These are phyloP conservation scores for Aphaenogaster floridana DNA, from an alignment of 1,140 invertebrate species.

Conservation along the genomic window DNA sequence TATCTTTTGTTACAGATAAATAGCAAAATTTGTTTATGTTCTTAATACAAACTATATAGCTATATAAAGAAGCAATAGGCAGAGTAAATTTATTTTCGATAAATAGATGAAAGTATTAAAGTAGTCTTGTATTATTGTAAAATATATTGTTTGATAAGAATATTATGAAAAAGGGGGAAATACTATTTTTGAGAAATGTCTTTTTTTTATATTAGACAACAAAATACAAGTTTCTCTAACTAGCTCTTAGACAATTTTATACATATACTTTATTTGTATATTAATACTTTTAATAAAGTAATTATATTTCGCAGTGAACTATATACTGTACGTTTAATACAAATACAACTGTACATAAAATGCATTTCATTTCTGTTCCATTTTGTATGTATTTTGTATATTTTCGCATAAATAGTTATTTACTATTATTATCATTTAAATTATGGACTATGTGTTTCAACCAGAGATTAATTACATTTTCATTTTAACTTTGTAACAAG, in stretches of 20 bases:
- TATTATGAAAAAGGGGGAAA: neutral
- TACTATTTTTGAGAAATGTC: neutral
- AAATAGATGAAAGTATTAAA: neutral
- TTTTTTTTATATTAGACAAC: neutral
- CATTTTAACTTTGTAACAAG: neutral
- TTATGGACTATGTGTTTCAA: neutral
- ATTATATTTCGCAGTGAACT: neutral
- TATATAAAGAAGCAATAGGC: neutral
- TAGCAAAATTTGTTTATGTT: slow-evolving; percentile 24
- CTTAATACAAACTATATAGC: neutral
- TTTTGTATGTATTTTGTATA: neutral
- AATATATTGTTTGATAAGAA: slow-evolving; percentile 16
- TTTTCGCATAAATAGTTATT: slow-evolving; percentile 8
- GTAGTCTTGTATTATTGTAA: neutral
- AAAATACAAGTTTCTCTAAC: slow-evolving; percentile 18
- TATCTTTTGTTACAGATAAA: slow-evolving; percentile 2
- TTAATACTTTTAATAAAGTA: slow-evolving; percentile 13
- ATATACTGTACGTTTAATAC: slow-evolving; percentile 36
- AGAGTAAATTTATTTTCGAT: neutral
- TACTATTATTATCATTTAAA: slow-evolving; percentile 4
- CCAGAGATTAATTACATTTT: neutral
- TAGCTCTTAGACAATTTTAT: neutral
- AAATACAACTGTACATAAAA: neutral
- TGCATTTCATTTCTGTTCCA: slow-evolving; percentile 5
- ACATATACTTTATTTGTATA: slow-evolving; percentile 20